These are phyloP conservation scores for Scopus umbretta DNA, from an alignment of 2,113 vertebrate genomes.

Conservation along the genomic window DNA sequence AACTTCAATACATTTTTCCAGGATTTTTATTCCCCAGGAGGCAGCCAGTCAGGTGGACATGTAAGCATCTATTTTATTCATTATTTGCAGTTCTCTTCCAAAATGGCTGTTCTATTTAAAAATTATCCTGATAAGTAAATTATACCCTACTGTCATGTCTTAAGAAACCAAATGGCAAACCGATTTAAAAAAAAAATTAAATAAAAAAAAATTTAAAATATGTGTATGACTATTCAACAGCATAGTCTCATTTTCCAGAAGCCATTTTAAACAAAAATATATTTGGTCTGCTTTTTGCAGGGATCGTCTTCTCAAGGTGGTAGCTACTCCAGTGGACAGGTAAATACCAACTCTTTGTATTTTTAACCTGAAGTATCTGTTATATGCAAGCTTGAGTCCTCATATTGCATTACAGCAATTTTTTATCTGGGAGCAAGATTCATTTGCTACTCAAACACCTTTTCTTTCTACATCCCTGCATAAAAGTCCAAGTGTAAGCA, in stretches of 20 bases:
- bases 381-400: not conserved
- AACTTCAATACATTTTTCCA: constrained; percentile 60
- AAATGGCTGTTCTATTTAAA: not conserved
- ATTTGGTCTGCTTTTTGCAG: not conserved
- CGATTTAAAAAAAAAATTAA: not conserved
- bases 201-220: not conserved
- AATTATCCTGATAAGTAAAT: not conserved
- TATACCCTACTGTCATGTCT: not conserved
- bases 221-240: not conserved
- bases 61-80: constrained; percentile 61
- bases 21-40: constrained; percentile 62
- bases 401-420: not conserved
- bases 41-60: constrained; percentile 65
- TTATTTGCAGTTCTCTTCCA: constrained; percentile 29
- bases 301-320: constrained; percentile 47
- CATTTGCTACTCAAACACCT: not conserved
- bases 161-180: not conserved
- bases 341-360: not conserved
- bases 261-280: not conserved
- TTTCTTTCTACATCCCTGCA: not conserved
- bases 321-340: constrained; percentile 26
- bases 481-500: not conserved
- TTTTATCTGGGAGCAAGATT: not conserved
- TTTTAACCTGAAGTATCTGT: not conserved
- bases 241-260: not conserved